Evolutionary conservation across 2,888 invertebrate species (phyloP).

Genomic region (Agrochola circellaris): DNA sequence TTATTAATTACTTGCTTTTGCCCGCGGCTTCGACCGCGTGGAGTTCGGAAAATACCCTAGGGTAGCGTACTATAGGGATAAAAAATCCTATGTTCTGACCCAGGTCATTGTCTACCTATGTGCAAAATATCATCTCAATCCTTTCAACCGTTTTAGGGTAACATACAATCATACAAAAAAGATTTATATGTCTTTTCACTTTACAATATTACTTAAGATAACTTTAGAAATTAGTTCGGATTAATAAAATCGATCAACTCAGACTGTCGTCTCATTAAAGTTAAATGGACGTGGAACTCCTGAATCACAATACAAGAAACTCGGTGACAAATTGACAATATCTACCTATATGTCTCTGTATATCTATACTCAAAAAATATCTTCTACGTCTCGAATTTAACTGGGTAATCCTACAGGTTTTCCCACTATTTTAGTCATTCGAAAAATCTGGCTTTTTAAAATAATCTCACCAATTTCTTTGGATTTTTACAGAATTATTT

Average conservation of each 20-base stretch:
- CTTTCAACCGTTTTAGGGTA: no score
- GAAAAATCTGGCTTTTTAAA: not conserved
- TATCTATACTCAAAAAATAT: not conserved
- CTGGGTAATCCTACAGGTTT: not conserved
- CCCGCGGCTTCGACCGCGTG: no score
- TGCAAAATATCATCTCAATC: no score
- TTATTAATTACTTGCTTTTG: not conserved
- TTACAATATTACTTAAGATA: no score
- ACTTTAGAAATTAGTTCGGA: no score
- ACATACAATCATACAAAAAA: no score
- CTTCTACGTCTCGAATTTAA: not conserved
- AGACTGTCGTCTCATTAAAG: not conserved
- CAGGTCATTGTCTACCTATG: no score
- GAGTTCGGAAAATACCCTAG: no score
- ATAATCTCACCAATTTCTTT: not conserved
- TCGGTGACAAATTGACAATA: not conserved
- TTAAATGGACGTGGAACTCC: not conserved
- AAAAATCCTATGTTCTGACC: no score
- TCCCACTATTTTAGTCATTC: not conserved
- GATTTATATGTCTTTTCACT: no score
- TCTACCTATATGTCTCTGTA: no score
- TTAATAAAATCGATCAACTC: not conserved
- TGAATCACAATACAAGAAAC: constrained; percentile 2
- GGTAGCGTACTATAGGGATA: no score
- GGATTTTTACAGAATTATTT: not conserved